A percentile compares a stretch with the other conserved stretches of the same genome.
These are phyloP conservation scores for Raja brachyura DNA, from an alignment of 2,113 vertebrate genomes.

Conservation along the genomic window DNA sequence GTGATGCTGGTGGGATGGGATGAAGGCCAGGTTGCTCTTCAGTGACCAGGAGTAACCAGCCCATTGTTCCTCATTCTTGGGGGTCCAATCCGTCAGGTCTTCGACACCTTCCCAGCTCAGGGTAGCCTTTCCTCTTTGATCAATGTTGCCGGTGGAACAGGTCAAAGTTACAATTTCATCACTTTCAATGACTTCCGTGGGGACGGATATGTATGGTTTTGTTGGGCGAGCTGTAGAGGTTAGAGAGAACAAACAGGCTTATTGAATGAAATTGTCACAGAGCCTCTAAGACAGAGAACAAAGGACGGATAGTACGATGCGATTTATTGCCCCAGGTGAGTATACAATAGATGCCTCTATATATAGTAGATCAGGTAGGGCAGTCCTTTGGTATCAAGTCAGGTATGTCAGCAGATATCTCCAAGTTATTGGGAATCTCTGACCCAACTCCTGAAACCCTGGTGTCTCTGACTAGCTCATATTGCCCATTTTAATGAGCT, in stretches of 20 bases:
- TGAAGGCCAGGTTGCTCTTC: neutral
- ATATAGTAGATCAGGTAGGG: neutral
- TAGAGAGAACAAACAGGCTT: neutral
- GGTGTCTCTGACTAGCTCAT: neutral
- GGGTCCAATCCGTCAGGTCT: neutral
- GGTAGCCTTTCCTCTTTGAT: neutral
- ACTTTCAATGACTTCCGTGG: constrained; percentile 6
- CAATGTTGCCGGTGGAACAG: constrained; percentile 19
- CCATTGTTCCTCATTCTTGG: neutral
- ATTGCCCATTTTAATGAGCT: too few relatives aligned
- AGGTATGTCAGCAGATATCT: neutral
- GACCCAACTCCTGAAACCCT: neutral
- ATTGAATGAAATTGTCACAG: neutral
- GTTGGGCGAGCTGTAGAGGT: neutral
- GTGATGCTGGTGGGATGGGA: constrained; percentile 23
- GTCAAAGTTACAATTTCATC: constrained; percentile 5
- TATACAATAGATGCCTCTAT: neutral
- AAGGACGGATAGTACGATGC: too few relatives aligned
- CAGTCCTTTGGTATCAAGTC: neutral
- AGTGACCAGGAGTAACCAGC: constrained; percentile 31
- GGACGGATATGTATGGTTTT: neutral
- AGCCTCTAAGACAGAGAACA: neutral
- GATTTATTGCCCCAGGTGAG: too few relatives aligned
- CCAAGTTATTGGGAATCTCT: neutral
- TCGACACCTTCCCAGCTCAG: constrained; percentile 30